These are phyloP conservation scores for Phyllotreta striolata DNA, from an alignment of 2,888 invertebrate genomes.

Conservation along the genomic window DNA sequence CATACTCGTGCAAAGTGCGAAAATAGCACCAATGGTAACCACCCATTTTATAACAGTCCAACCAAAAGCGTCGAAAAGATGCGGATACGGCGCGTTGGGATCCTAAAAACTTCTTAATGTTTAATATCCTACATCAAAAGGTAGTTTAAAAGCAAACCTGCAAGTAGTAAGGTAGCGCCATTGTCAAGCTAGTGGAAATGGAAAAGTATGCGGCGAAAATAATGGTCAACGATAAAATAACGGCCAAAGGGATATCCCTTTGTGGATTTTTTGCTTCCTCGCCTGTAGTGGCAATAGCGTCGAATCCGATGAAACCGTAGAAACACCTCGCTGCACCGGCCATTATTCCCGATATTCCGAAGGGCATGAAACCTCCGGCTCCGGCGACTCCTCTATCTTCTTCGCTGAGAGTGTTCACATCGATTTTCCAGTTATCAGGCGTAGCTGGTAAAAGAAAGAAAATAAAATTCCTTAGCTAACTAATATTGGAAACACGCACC, in stretches of 20 bases:
- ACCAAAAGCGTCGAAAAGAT: slow-evolving; percentile 80
- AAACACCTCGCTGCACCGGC: slow-evolving; percentile 88
- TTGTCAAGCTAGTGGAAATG: slow-evolving; percentile 88
- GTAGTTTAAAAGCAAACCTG: slow-evolving; percentile 67
- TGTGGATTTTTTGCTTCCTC: slow-evolving; percentile 96
- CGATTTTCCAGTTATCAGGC: slow-evolving; percentile 80
- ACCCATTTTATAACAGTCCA: slow-evolving; percentile 86
- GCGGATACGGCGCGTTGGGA: slow-evolving; percentile 85
- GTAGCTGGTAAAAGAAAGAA: slow-evolving; percentile 66
- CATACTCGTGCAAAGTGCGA: slow-evolving; percentile 88
- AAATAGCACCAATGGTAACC: slow-evolving; percentile 89
- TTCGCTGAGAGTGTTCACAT: slow-evolving; percentile 66
- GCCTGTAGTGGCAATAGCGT: slow-evolving; percentile 89
- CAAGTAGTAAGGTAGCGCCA: slow-evolving; percentile 92
- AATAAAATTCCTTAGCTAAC: too few relatives aligned
- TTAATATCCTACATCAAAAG: too few relatives aligned
- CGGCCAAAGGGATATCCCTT: slow-evolving; percentile 88
- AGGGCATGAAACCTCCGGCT: slow-evolving; percentile 91
- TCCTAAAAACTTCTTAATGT: slow-evolving; percentile 64
- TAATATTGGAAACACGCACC: slow-evolving; percentile 57
- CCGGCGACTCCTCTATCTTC: slow-evolving; percentile 65
- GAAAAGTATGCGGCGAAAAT: slow-evolving; percentile 92
- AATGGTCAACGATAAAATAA: slow-evolving; percentile 81
- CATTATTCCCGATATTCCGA: slow-evolving; percentile 87
- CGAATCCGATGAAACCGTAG: slow-evolving; percentile 96